Conservation (phyloP, 2,113 vertebrate genomes). For the Gorilla gorilla region DNA sequence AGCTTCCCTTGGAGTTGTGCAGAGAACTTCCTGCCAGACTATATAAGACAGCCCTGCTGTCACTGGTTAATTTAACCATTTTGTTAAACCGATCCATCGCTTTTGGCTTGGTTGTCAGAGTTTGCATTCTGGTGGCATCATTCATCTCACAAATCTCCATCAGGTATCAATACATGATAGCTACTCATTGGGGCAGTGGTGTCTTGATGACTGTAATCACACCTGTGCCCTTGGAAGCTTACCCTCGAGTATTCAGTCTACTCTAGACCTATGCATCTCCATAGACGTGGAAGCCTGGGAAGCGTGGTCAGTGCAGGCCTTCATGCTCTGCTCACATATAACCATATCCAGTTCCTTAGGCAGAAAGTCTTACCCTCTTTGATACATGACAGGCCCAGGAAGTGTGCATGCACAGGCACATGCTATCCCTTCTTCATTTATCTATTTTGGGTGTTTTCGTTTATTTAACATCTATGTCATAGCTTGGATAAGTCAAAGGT, state of each 20-base stretch:
- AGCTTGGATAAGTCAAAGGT: neutral
- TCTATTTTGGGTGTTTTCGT: neutral
- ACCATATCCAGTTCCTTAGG: neutral
- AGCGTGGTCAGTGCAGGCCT: too few relatives aligned
- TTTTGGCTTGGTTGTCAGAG: neutral
- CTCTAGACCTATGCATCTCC: neutral
- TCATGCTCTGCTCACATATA: neutral
- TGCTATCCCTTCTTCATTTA: neutral
- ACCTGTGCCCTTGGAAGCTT: neutral
- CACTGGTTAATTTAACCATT: fast-evolving
- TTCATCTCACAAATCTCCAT: neutral
- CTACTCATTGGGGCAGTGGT: fast-evolving
- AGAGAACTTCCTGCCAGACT: neutral
- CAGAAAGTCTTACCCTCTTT: fast-evolving
- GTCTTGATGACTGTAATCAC: neutral
- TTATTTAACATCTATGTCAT: too few relatives aligned
- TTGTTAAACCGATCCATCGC: fast-evolving
- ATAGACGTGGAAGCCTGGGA: fast-evolving
- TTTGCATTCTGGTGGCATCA: neutral
- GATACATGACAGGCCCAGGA: fast-evolving
- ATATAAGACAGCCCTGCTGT: too few relatives aligned
- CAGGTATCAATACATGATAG: neutral
- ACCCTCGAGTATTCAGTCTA: fast-evolving
- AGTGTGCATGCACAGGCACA: fast-evolving
- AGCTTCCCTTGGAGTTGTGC: neutral